Evolutionary conservation across 1,140 invertebrate genomes (phyloP).

Genomic region (Drosophila persimilis): DNA sequence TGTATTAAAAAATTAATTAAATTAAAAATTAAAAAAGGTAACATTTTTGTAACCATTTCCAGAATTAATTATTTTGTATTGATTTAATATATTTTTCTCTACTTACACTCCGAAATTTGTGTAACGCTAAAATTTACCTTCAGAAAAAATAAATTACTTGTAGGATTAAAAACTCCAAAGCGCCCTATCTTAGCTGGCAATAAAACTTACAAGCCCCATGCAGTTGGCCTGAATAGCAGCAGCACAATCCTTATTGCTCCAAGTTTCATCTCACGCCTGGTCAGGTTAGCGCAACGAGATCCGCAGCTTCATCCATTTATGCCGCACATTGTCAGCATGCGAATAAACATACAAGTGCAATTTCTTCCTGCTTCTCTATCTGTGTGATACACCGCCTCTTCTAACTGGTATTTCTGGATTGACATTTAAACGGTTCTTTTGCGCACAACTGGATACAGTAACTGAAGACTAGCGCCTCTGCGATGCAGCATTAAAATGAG

Average conservation of each 20-base stretch:
- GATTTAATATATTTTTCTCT: too few relatives aligned
- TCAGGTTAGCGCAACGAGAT: constrained; percentile 44
- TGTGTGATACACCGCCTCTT: constrained; percentile 62
- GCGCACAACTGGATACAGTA: constrained; percentile 75
- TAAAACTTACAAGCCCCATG: constrained; percentile 41
- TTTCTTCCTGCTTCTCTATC: constrained; percentile 63
- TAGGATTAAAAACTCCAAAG: neutral
- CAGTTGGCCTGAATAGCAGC: constrained; percentile 68
- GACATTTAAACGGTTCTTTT: constrained; percentile 82
- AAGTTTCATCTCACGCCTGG: constrained; percentile 59
- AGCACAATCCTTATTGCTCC: constrained; percentile 45
- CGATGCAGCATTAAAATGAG: constrained; percentile 70
- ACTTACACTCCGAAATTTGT: too few relatives aligned
- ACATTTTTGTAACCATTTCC: too few relatives aligned
- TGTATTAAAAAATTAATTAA: too few relatives aligned
- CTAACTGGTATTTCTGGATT: constrained; percentile 82
- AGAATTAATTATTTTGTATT: too few relatives aligned
- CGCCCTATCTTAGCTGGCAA: constrained; percentile 15
- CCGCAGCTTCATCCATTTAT: constrained; percentile 54
- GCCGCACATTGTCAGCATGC: constrained; percentile 71
- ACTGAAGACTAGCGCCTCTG: constrained; percentile 58
- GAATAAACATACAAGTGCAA: constrained; percentile 73
- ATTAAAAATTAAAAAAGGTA: too few relatives aligned
- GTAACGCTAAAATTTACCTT: constrained; percentile 2
- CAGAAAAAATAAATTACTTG: constrained; percentile 14